Evolutionary conservation across 2,797 vertebrate species (phyloP), one percentile per base, ranked within the genome.

Genomic region (Scleropages formosus): DNA sequence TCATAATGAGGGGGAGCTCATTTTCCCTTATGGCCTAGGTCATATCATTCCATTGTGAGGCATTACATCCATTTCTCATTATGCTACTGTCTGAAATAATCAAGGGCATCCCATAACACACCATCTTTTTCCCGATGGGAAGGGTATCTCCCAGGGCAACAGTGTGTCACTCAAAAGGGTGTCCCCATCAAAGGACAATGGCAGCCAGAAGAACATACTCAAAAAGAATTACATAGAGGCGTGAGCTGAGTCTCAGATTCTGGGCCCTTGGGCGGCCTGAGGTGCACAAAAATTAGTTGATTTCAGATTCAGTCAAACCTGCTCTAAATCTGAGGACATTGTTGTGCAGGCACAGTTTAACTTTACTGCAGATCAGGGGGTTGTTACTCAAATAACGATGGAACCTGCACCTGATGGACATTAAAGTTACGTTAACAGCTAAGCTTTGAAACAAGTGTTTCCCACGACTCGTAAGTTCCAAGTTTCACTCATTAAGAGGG

Each of bases 91-190:
- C 68, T 53, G 47, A 51, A 71, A 71, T 16, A 53, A 26, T 71
- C 68, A 58, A 58, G 68, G 47, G 7, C 68, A 31, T 39, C 51
- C 49, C 51, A 56, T 71, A 31, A 71, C 56, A 22, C 46, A 51
- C 44, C 44, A 49, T 69, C 44, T 69, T 66, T 69, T 44, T 69
- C n/a, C 51, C 44, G 47, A 24, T 58, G 68, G 51, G 68, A 71
- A 53, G 68, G 27, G 51, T 71, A 68, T 56, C 49, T 58, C 49
- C 49, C 24, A 56, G 68, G 24, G 26, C 49, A 22, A 56, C 22
- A 56, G 22, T 71, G 51, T 71, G 22, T 56, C 68, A 56, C 6
- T 71, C 53, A 56, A 18, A 12, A 11, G 56, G 56, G 26, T 60
- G 27, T 59, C 18, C 53, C 20, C 56, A 72, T 72, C 56, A 72